Evolutionary conservation across 2,888 invertebrate genomes (phyloP).

Genomic region (Tupiocoris notatus): DNA sequence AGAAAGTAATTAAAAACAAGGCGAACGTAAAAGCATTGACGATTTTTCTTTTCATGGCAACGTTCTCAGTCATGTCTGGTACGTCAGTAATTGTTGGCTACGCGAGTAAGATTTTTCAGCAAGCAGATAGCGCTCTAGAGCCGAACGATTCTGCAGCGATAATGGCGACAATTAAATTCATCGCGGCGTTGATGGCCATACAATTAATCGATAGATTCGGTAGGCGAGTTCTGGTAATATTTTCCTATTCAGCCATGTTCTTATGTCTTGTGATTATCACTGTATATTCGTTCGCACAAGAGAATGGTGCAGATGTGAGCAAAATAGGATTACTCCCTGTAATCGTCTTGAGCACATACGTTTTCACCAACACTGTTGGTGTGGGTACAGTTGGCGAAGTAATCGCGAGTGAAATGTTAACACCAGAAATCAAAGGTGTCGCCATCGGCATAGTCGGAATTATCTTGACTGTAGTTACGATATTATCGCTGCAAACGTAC

Average conservation of each 20-base stretch:
- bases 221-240: not conserved
- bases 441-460: slow-evolving; percentile 21
- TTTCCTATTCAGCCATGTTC: slow-evolving; percentile 8
- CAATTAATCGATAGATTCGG: slow-evolving; percentile 27
- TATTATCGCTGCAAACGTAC: not conserved
- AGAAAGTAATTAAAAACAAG: slow-evolving; percentile 2
- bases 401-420: slow-evolving; percentile 24
- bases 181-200: slow-evolving; percentile 8
- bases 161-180: slow-evolving; percentile 18
- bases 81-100: slow-evolving; percentile 21
- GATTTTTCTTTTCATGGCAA: slow-evolving; percentile 20
- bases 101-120: slow-evolving; percentile 30
- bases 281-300: slow-evolving; percentile 8
- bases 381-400: slow-evolving; percentile 29
- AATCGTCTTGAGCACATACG: slow-evolving; percentile 10
- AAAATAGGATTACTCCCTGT: slow-evolving; percentile 7
- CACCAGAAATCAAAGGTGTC: slow-evolving; percentile 36
- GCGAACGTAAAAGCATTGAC: slow-evolving; percentile 1
- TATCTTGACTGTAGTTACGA: not conserved
- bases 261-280: slow-evolving; percentile 10
- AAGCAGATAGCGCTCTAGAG: slow-evolving; percentile 19
- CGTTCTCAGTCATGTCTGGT: slow-evolving; percentile 13
- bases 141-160: slow-evolving; percentile 16
- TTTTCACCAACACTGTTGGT: slow-evolving; percentile 1
- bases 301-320: not conserved